These are phyloP conservation scores for Uropetala carovei DNA, from an alignment of 2,888 invertebrate species.

Conservation along the genomic window DNA sequence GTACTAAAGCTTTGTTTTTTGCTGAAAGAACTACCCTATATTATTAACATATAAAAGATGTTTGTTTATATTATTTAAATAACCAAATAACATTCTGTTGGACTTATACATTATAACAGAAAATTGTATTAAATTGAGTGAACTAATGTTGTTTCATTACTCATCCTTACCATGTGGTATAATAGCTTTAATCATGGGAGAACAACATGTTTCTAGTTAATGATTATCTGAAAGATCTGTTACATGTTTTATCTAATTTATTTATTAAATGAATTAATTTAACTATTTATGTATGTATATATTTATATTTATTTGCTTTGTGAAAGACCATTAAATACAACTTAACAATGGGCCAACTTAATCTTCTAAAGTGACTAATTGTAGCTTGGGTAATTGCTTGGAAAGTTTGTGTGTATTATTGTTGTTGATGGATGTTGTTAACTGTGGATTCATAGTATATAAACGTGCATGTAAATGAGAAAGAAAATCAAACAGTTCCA, in stretches of 20 bases:
- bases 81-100: background rate
- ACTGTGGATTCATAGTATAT: conserved; percentile 25
- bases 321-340: background rate
- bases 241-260: conserved; percentile 27
- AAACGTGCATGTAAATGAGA: conserved; percentile 38
- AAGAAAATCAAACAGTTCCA: conserved; percentile 15
- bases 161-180: conserved; percentile 37
- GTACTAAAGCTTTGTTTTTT: conserved; percentile 12
- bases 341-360: background rate
- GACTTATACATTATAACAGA: background rate
- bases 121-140: background rate
- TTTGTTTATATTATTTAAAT: background rate
- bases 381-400: conserved; percentile 51
- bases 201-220: conserved; percentile 45
- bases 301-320: background rate
- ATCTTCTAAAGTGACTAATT: conserved; percentile 18
- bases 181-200: conserved; percentile 53
- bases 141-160: background rate
- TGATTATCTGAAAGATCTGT: conserved; percentile 26
- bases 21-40: background rate
- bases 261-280: conserved; percentile 10
- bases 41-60: background rate
- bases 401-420: background rate
- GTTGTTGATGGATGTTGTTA: conserved; percentile 42
- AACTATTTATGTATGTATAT: background rate